phyloP scores from a whole-genome alignment of 2,113 vertebrate species.

The Puffinus mauretanicus region DNA sequence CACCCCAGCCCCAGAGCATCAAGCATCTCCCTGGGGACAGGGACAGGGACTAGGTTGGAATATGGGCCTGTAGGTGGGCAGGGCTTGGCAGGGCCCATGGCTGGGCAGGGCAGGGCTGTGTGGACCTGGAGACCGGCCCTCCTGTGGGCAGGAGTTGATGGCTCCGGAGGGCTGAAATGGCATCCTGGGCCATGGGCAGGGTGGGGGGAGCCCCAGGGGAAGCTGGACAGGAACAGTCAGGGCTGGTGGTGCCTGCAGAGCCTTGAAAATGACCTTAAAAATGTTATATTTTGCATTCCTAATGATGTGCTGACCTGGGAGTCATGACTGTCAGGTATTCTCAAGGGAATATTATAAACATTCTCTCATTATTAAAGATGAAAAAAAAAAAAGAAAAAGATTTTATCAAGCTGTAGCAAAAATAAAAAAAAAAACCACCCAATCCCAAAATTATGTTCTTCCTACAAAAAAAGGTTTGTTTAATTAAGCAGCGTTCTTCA shows the following conservation, averaged over 20 bases:
- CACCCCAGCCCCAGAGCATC: too few species aligned
- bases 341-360: not conserved
- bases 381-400: not conserved
- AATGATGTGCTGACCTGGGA: not conserved
- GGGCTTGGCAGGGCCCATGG: accelerated
- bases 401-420: not conserved
- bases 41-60: not conserved
- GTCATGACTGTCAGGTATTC: not conserved
- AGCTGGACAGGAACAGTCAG: not conserved
- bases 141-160: not conserved
- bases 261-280: not conserved
- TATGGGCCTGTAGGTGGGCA: accelerated
- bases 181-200: not conserved
- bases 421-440: accelerated
- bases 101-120: not conserved
- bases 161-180: accelerated
- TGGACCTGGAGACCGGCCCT: not conserved
- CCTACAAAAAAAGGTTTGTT: not conserved
- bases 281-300: not conserved
- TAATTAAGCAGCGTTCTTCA: not conserved
- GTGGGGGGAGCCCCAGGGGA: accelerated
- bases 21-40: not conserved
- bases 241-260: not conserved
- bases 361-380: not conserved
- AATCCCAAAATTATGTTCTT: not conserved